phyloP scores from a whole-genome alignment of 2,113 vertebrate genomes.

The Gymnobelideus leadbeateri region DNA sequence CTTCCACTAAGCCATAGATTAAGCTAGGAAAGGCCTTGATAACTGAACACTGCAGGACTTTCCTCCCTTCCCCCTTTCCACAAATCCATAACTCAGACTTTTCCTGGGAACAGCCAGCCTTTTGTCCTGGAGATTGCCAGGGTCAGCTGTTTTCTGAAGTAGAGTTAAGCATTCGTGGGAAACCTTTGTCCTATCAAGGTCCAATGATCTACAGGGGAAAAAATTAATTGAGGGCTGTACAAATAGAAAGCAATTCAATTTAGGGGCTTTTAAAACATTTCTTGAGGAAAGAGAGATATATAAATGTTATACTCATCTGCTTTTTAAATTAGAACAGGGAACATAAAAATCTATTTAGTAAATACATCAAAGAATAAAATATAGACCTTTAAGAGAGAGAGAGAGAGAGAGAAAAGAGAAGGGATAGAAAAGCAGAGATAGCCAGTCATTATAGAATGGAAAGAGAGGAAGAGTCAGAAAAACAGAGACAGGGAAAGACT shows the following conservation, averaged over 20 bases:
- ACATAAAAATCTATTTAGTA: not conserved
- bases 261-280: conserved; percentile 12
- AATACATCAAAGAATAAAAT: conserved; percentile 28
- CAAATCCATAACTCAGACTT: accelerated
- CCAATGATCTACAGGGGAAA: conserved; percentile 7
- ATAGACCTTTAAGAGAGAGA: not conserved
- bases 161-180: not conserved
- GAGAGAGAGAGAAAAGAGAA: not conserved
- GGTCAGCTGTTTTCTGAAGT: not conserved
- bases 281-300: conserved; percentile 36
- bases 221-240: conserved; percentile 54
- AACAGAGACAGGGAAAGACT: not conserved
- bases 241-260: conserved; percentile 45
- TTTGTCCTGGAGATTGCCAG: accelerated
- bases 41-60: not conserved
- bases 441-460: not conserved
- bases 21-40: not conserved
- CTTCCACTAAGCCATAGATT: not conserved
- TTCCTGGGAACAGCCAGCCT: accelerated
- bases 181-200: conserved; percentile 38
- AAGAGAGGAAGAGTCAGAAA: not conserved
- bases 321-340: conserved; percentile 44
- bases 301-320: conserved; percentile 24
- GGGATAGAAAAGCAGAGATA: not conserved
- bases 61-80: not conserved